phyloP scores from a whole-genome alignment of 2,888 invertebrate genomes.

The Neuroscelio doddi region DNA sequence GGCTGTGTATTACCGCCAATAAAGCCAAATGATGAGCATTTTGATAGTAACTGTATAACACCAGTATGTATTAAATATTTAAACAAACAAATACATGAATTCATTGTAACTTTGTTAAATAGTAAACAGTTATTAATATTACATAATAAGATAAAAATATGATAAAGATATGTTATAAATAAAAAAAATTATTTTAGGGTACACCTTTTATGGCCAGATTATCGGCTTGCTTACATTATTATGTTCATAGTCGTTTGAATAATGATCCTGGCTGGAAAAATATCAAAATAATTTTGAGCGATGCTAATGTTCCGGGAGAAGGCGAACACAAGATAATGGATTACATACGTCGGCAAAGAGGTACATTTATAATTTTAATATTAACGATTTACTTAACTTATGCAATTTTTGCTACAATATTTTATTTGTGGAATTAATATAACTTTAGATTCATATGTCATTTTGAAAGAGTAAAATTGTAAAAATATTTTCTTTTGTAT shows the following conservation, averaged over 20 bases:
- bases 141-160: background rate
- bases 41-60: slow-evolving; percentile 99
- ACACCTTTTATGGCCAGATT: slow-evolving; percentile 97
- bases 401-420: too few relatives aligned
- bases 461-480: too few relatives aligned
- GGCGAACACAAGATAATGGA: slow-evolving; percentile 99
- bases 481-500: too few relatives aligned
- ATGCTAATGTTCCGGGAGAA: slow-evolving; percentile 98
- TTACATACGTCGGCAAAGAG: slow-evolving; percentile 94
- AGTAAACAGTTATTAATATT: too few relatives aligned
- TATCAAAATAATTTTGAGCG: slow-evolving; percentile 96
- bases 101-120: too few relatives aligned
- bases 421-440: too few relatives aligned
- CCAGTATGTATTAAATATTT: too few relatives aligned
- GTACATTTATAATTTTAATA: slow-evolving; percentile 67
- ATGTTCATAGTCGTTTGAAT: slow-evolving; percentile 91
- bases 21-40: slow-evolving; percentile 85
- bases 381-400: too few relatives aligned
- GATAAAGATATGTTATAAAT: background rate
- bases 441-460: too few relatives aligned
- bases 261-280: slow-evolving; percentile 96
- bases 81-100: too few relatives aligned
- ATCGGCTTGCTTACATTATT: slow-evolving; percentile 88
- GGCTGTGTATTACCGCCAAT: slow-evolving; percentile 82
- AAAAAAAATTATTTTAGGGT: slow-evolving; percentile 74